Evolutionary conservation across 2,888 invertebrate species (phyloP), one percentile per base, ranked within the genome.

Genomic region (Nezara viridula): DNA sequence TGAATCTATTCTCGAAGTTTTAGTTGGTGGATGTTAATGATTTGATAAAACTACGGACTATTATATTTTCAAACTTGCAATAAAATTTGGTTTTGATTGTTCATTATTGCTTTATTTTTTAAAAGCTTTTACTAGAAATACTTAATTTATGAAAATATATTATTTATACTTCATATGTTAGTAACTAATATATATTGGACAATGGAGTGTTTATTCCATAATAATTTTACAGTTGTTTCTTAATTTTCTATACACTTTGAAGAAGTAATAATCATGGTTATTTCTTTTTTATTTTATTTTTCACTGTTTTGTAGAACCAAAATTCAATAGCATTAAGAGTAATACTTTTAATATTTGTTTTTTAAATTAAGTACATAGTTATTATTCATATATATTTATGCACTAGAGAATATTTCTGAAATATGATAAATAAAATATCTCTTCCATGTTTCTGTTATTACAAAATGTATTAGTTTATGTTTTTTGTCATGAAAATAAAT

Each of bases 361-460:
- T 73, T 37, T 32, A 6, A 60, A 27, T 73, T 73, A 73, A 37
- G 19, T 37, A 19, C 1, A 9, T 73, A 37, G 32, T 73, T 37
- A 37, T 19, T 32, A 32, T 19, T 37, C 7, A 37, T 73, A 27
- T 27, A 12, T 14, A 2, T 73, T 73, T 66, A 66, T 32, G 32
- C 66, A 37, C 37, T 73, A 37, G 37, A 73, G 9, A 32, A 73
- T 73, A 37, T 73, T 73, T 73, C 66, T 73, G 66, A 73, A 66
- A 32, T 66, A 37, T 66, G 19, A 60, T 60, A 27, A 60, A 12
- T 14, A 27, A 14, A 60, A 60, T n/a, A 55, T 60, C 19, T 16
- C 5, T 66, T n/a, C 4, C 1, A 60, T n/a, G 60, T 12, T 12
- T 21, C 27, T 60, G 10, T n/a, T 0, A 27, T 14, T 60, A 60